Conservation (phyloP, 1,140 invertebrate species). For the Nephotettix cincticeps region DNA sequence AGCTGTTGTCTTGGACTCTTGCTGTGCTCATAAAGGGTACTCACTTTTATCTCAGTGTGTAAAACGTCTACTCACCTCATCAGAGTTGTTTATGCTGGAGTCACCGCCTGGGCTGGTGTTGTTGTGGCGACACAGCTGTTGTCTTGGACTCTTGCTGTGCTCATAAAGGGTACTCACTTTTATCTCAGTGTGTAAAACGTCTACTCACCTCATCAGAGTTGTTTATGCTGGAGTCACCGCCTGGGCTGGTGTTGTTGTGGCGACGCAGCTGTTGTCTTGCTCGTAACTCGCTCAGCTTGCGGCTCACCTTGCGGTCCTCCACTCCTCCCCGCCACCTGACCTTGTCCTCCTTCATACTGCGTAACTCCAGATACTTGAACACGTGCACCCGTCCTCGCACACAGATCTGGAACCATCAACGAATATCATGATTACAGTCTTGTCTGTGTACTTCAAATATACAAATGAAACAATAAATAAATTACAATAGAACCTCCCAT, state of each 20-base stretch:
- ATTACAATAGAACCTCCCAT: too few relatives aligned
- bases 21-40: too few relatives aligned
- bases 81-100: slow-evolving; percentile 52
- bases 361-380: slow-evolving; percentile 89
- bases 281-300: slow-evolving; percentile 52
- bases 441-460: too few relatives aligned
- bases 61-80: slow-evolving; percentile 31
- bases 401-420: slow-evolving; percentile 75
- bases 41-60: too few relatives aligned
- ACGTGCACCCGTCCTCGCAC: slow-evolving; percentile 89
- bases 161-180: too few relatives aligned
- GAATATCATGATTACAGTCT: too few relatives aligned
- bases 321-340: slow-evolving; percentile 40
- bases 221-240: slow-evolving; percentile 55
- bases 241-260: slow-evolving; percentile 54
- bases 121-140: too few relatives aligned
- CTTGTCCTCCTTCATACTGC: slow-evolving; percentile 48
- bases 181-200: too few relatives aligned
- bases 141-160: too few relatives aligned
- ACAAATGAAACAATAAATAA: too few relatives aligned
- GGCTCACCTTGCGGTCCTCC: slow-evolving; percentile 50
- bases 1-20: too few relatives aligned
- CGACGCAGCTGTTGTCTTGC: slow-evolving; percentile 31
- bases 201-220: slow-evolving; percentile 40
- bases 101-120: slow-evolving; percentile 58